Base-by-base conservation (phyloP, 2,888 invertebrate species). In the Caenorhabditis zanzibari region DNA sequence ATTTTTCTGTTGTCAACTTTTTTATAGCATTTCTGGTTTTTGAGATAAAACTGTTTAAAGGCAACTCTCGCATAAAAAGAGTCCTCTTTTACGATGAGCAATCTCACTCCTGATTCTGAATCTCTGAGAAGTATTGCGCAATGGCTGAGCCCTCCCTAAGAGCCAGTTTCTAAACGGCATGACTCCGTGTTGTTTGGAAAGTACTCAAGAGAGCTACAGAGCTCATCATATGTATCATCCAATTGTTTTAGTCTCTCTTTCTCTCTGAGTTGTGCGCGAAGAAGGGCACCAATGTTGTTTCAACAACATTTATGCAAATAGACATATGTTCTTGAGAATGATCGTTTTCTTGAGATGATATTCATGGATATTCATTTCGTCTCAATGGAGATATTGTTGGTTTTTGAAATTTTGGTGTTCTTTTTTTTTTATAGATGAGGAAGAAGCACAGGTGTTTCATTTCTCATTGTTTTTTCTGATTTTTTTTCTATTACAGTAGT, bases 151-250 rank as follows among this genome's bases (percentile, higher is more conserved):
- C 52, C 22, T 2, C 22, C 22, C 44, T 5, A 10, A 10, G 22
- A 58, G 44, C 59, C 72, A 44, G 47, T 47, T 72, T 41, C 74
- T 9, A 74, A 74, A 74, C 74, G 74, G 74, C 74, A 74, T 74
- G 74, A 74, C 74, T 74, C 61, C 61, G 38, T 41, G 59, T 54
- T 75, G 66, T 66, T 75, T 58, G 66, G 56, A 58, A 58, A 66
- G 44, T 75, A 75, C 75, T 75, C 75, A 35, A 59, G 75, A n/a
- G n/a, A n/a, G n/a, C n/a, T n/a, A n/a, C n/a, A n/a, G n/a, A n/a
- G n/a, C n/a, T n/a, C n/a, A n/a, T n/a, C n/a, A n/a, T n/a, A 47
- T 76, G 56, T 59, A 58, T 56, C 66, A 58, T 52, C 56, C 56
- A 56, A 56, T 75, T 75, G 75, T 75, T 75, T 75, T 66, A 75